These are phyloP conservation scores for Vanessa atalanta DNA, from an alignment of 1,140 invertebrate species.

Conservation along the genomic window DNA sequence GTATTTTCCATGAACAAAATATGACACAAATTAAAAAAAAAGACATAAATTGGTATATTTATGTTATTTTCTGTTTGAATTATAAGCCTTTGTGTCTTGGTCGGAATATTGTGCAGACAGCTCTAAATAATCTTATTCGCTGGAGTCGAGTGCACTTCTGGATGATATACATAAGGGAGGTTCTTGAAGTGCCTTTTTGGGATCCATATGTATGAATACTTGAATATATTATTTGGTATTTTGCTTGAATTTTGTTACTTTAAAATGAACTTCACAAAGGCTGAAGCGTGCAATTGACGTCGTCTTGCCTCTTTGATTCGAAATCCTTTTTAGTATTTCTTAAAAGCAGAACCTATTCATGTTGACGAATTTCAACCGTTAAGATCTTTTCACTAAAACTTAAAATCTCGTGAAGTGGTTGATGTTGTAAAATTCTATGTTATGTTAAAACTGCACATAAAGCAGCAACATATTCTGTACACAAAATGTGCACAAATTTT, in stretches of 20 bases:
- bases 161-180: slow-evolving; percentile 35
- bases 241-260: slow-evolving; percentile 21
- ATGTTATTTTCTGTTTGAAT: slow-evolving; percentile 18
- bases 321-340: slow-evolving; percentile 3
- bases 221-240: slow-evolving; percentile 26
- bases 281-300: slow-evolving; percentile 17
- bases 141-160: slow-evolving; percentile 45
- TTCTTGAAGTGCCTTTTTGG: slow-evolving; percentile 36
- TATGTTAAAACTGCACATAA: background rate
- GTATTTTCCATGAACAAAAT: background rate
- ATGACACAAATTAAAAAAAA: background rate
- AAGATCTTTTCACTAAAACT: background rate
- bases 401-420: background rate
- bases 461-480: background rate
- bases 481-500: background rate
- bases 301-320: slow-evolving; percentile 4
- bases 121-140: slow-evolving; percentile 48
- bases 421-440: background rate
- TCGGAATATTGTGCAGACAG: slow-evolving; percentile 30
- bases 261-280: slow-evolving; percentile 26
- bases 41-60: background rate
- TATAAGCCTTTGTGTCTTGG: slow-evolving; percentile 39
- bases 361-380: background rate
- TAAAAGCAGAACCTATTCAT: background rate
- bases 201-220: slow-evolving; percentile 25